These are phyloP conservation scores for Eueremaeus valkanovi DNA, from an alignment of 2,888 invertebrate genomes.

Conservation along the genomic window DNA sequence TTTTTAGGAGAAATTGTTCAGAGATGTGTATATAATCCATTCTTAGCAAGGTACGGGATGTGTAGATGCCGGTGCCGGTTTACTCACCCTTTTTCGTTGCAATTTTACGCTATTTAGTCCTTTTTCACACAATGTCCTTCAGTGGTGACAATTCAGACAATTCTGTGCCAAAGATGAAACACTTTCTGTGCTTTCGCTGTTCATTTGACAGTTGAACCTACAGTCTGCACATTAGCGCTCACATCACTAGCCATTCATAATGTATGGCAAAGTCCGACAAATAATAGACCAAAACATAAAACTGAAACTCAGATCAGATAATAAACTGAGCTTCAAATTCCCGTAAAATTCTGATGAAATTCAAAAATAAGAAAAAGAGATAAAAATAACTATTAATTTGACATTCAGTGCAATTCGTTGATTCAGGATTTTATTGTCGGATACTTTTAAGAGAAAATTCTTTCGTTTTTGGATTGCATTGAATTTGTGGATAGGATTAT, in stretches of 20 bases:
- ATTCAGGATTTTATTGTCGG: too few relatives aligned
- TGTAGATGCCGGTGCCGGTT: neutral
- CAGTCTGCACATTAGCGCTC: neutral
- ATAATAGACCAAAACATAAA: too few relatives aligned
- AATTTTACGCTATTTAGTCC: conserved; percentile 32
- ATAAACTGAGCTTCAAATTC: too few relatives aligned
- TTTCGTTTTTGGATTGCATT: too few relatives aligned
- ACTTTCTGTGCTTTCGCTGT: neutral
- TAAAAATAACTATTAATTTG: too few relatives aligned
- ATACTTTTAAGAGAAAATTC: too few relatives aligned
- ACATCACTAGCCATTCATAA: conserved; percentile 1
- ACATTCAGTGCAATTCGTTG: too few relatives aligned
- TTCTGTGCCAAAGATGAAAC: neutral
- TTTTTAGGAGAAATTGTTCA: conserved; percentile 5
- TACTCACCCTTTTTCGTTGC: conserved; percentile 23
- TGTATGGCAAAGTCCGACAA: too few relatives aligned
- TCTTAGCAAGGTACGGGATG: neutral
- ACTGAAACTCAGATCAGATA: too few relatives aligned
- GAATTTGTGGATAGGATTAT: neutral
- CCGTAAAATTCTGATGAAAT: too few relatives aligned
- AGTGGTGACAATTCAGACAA: conserved; percentile 28
- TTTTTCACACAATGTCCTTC: neutral
- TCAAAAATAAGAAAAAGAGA: too few relatives aligned
- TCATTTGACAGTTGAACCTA: conserved; percentile 6
- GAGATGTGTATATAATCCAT: conserved; percentile 7